Evolutionary conservation across 2,113 vertebrate species (phyloP), one percentile per base, ranked within the genome.

Genomic region (Anser cygnoides): DNA sequence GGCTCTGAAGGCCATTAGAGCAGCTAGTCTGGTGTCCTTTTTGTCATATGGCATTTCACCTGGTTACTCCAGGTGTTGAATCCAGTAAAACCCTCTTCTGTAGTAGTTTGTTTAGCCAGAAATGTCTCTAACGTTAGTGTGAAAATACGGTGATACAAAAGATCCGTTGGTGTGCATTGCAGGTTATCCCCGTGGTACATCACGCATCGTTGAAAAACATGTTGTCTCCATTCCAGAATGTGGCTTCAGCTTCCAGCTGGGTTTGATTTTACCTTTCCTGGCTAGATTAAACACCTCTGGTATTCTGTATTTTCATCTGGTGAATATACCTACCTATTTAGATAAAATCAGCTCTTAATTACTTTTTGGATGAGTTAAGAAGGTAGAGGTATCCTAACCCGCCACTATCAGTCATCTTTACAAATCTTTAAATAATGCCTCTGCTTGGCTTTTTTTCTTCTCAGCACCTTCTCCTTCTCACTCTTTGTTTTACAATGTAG

Each of bases 161-260:
- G 78, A 4, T 9, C 59, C 2, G 0, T 5, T 2, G 11, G 3
- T 43, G 29, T 19, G 33, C 14, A 0, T 1, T 41, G 49, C 23
- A 19, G 2, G 9, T 10, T 10, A 9, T n/a, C 67, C 73, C 55
- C 0, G 13, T 21, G 92, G 67, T 62, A 65, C 41, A 5, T 10
- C 61, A 3, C 66, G 7, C 4, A 1, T 1, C 14, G 10, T 0
- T 67, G 75, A 3, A 7, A 54, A 33, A 0, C 37, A 3, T 0
- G 1, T 18, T 58, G 54, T 61, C 49, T 52, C 66, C 78, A 19
- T 63, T 43, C 65, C 70, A 4, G 57, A 59, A 0, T 9, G 58
- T 25, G 52, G 3, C 89, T 44, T 41, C 74, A 22, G 52, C 37
- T 73, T 55, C 71, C 71, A 33, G 44, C 74, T 62, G 86, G 8